Evolutionary conservation across 2,888 invertebrate genomes (phyloP).

Genomic region (Dynastes maya): DNA sequence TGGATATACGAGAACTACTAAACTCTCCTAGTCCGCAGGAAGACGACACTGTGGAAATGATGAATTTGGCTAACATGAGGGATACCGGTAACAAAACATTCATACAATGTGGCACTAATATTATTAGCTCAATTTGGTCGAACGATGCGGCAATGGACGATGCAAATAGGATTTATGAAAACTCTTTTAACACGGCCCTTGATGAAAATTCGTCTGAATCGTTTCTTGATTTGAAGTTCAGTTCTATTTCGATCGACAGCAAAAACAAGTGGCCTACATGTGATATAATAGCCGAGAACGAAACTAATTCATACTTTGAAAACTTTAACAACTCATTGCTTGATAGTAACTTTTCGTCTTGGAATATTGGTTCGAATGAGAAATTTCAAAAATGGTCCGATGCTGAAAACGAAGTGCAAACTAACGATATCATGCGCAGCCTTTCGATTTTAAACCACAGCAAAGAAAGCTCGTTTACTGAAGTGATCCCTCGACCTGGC

Average conservation of each 20-base stretch:
- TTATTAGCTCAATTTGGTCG: constrained; percentile 74
- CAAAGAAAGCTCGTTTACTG: constrained; percentile 77
- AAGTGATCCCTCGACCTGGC: constrained; percentile 71
- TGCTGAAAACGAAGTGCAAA: constrained; percentile 62
- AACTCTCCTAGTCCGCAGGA: constrained; percentile 74
- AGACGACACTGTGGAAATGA: constrained; percentile 61
- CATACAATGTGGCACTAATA: constrained; percentile 72
- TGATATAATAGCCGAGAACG: constrained; percentile 61
- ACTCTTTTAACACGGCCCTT: constrained; percentile 57
- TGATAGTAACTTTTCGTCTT: constrained; percentile 26
- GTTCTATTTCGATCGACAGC: constrained; percentile 57
- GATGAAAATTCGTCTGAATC: constrained; percentile 56
- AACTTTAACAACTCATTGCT: constrained; percentile 64
- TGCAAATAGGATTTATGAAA: constrained; percentile 57
- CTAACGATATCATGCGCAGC: constrained; percentile 58
- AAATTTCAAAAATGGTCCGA: constrained; percentile 62
- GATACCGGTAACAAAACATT: constrained; percentile 63
- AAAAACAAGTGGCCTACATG: constrained; percentile 52
- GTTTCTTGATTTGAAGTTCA: constrained; percentile 60
- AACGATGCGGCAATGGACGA: constrained; percentile 58
- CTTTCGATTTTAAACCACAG: constrained; percentile 77
- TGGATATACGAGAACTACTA: constrained; percentile 75
- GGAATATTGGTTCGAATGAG: constrained; percentile 52
- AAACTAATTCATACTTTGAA: constrained; percentile 67
- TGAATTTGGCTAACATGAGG: constrained; percentile 64